Evolutionary conservation across 2,797 vertebrate species (phyloP).

Genomic region (Lindbergichthys nudifrons): DNA sequence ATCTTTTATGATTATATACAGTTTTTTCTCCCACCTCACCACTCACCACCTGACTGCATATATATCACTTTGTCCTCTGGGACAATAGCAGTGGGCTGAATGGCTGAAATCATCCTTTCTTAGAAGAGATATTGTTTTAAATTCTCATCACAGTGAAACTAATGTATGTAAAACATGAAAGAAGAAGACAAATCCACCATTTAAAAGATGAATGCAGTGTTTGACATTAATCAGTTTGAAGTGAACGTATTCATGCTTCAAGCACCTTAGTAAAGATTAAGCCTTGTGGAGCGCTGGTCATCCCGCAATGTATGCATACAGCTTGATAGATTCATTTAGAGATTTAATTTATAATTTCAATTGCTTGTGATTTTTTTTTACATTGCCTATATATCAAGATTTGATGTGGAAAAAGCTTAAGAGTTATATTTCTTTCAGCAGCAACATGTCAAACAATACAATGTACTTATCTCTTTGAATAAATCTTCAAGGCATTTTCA

Average conservation of each 20-base stretch:
- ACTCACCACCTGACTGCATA: constrained; percentile 17
- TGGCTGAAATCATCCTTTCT: constrained; percentile 3
- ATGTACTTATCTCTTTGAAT: constrained; percentile 27
- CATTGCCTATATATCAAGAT: background rate
- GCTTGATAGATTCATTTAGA: background rate
- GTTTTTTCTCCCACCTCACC: constrained; percentile 21
- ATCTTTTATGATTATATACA: constrained; percentile 6
- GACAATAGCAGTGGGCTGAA: constrained; percentile 18
- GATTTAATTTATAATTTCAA: background rate
- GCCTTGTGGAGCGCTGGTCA: no score
- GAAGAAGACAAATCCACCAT: no score
- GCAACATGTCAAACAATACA: constrained; percentile 26
- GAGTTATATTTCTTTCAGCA: constrained; percentile 18
- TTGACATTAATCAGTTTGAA: no score
- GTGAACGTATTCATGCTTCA: no score
- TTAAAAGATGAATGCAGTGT: no score
- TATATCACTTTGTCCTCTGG: constrained; percentile 12
- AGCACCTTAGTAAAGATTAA: no score
- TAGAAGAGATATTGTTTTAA: background rate
- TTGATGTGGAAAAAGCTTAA: constrained; percentile 12
- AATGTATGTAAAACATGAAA: no score
- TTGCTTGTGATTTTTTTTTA: background rate
- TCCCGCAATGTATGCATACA: background rate
- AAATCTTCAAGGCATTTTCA: constrained; percentile 29
- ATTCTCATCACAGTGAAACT: background rate